Percentiles rank a stretch among this genome's conserved stretches.
Conservation (phyloP, 2,797 vertebrate species). For the Synaphobranchus kaupii region DNA sequence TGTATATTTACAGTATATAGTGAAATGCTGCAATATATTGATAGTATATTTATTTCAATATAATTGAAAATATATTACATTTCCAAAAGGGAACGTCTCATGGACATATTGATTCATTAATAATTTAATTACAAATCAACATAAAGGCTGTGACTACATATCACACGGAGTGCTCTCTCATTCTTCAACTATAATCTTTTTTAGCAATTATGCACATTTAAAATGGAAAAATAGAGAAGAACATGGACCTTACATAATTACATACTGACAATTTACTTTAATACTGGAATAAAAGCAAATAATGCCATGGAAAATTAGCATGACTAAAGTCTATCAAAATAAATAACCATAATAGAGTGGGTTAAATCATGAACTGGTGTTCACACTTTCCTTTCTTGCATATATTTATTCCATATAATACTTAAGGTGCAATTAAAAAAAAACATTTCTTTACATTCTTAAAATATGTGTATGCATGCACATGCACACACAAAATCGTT, state of each 20-base stretch:
- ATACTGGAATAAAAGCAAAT: constrained; percentile 5
- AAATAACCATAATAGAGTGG: neutral
- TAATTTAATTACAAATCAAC: too few relatives aligned
- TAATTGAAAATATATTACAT: neutral
- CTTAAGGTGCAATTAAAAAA: constrained; percentile 23
- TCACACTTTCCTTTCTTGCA: neutral
- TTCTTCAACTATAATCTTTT: too few relatives aligned
- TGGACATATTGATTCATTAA: too few relatives aligned
- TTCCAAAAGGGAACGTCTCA: neutral
- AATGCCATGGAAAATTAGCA: constrained; percentile 1
- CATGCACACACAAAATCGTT: neutral
- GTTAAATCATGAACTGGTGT: neutral
- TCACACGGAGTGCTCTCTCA: too few relatives aligned
- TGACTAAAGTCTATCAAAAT: neutral
- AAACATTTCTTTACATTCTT: constrained; percentile 34
- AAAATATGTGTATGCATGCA: neutral
- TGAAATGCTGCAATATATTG: neutral
- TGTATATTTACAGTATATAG: neutral
- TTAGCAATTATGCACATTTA: too few relatives aligned
- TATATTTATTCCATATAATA: neutral
- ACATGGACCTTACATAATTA: neutral
- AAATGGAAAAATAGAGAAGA: too few relatives aligned
- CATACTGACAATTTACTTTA: neutral
- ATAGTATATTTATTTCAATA: neutral
- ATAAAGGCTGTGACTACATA: too few relatives aligned